These are phyloP conservation scores for Merodon equestris DNA, from an alignment of 2,888 invertebrate genomes.

Conservation along the genomic window DNA sequence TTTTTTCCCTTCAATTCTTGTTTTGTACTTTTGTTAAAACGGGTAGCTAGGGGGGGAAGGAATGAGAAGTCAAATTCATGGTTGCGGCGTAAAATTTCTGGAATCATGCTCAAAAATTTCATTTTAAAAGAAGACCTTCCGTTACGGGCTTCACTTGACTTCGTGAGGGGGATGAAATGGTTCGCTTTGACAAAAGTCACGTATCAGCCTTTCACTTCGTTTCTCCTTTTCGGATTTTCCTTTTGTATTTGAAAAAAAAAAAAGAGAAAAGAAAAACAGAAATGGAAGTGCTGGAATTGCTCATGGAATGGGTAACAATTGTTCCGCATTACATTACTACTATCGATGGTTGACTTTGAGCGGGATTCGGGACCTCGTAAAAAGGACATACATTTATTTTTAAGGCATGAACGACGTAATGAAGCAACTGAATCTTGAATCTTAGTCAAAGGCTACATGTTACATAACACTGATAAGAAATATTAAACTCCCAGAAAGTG, in stretches of 20 bases:
- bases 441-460: too few relatives aligned
- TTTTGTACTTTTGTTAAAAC: slow-evolving; percentile 4
- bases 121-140: slow-evolving; percentile 55
- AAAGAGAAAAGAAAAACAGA: too few relatives aligned
- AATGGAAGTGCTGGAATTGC: too few relatives aligned
- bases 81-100: slow-evolving; percentile 57
- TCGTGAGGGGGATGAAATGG: slow-evolving; percentile 39
- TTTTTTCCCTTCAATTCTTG: too few relatives aligned
- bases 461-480: too few relatives aligned
- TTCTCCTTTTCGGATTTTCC: background rate
- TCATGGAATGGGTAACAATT: too few relatives aligned
- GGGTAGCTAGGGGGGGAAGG: slow-evolving; percentile 7
- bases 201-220: slow-evolving; percentile 62
- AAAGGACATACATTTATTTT: background rate
- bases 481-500: too few relatives aligned
- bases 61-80: slow-evolving; percentile 46
- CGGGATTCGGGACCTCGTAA: background rate
- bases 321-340: too few relatives aligned
- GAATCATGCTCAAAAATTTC: slow-evolving; percentile 67
- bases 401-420: too few relatives aligned
- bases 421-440: too few relatives aligned
- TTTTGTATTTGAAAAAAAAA: too few relatives aligned
- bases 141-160: background rate
- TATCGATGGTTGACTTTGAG: too few relatives aligned
- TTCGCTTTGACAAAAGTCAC: slow-evolving; percentile 64